A percentile compares a stretch with the other conserved stretches of the same genome.
These are phyloP conservation scores for Myotis vivesi DNA, from an alignment of 2,797 vertebrate species.

Conservation along the genomic window DNA sequence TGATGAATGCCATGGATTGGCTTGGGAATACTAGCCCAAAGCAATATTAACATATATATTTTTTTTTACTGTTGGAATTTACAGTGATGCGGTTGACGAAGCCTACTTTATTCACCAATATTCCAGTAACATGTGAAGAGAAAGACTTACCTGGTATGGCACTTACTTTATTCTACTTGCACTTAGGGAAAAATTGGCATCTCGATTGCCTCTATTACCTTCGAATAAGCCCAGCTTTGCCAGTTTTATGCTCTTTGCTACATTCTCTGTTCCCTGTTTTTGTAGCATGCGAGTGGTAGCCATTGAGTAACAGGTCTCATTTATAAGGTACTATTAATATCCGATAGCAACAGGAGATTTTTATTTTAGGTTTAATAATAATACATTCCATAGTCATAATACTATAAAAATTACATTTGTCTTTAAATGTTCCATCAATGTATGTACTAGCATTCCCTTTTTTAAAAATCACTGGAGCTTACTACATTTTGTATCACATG, in stretches of 20 bases:
- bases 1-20: background rate
- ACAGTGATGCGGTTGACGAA: conserved; percentile 98
- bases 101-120: conserved; percentile 97
- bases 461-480: background rate
- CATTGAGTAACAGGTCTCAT: background rate
- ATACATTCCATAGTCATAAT: background rate
- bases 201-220: background rate
- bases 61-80: conserved; percentile 69
- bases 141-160: conserved; percentile 94
- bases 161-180: background rate
- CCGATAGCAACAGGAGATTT: background rate
- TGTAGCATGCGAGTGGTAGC: background rate
- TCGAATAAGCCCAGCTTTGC: background rate
- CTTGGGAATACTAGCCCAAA: conserved; percentile 37
- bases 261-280: conserved; percentile 1
- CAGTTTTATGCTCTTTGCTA: background rate
- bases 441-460: conserved; percentile 32
- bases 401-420: conserved; percentile 20
- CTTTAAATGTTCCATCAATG: background rate
- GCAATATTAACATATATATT: conserved; percentile 40
- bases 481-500: conserved; percentile 24
- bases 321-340: background rate
- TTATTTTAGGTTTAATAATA: conserved; percentile 27
- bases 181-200: background rate
- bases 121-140: conserved; percentile 97